Conservation (phyloP, 2,113 vertebrate species). For the Nettapus auritus region DNA sequence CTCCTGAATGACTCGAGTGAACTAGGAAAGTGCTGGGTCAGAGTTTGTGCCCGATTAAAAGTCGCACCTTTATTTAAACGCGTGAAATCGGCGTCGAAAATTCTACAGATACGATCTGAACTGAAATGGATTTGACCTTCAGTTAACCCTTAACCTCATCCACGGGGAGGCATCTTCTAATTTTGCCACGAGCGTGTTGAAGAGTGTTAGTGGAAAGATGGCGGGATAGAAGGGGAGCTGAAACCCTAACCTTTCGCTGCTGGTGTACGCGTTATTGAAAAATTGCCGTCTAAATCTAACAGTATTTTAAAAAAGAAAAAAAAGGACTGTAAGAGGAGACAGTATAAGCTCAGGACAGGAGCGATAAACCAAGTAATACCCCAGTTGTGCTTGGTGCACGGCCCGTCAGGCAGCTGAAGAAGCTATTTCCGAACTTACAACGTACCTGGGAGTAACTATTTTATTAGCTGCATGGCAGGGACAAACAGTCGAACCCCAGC, state of each 20-base stretch:
- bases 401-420: not conserved
- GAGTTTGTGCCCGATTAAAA: not conserved
- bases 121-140: not conserved
- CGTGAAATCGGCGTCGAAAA: not conserved
- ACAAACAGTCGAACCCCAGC: not conserved
- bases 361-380: not conserved
- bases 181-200: not conserved
- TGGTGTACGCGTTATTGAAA: not conserved
- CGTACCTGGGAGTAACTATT: not conserved
- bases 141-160: not conserved
- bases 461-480: not conserved
- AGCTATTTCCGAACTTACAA: not conserved
- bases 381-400: not conserved
- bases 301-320: not conserved
- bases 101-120: not conserved
- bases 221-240: fast-evolving
- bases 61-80: not conserved
- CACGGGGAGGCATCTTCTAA: not conserved
- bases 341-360: not conserved
- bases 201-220: not conserved
- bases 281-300: not conserved
- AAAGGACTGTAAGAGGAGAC: not conserved
- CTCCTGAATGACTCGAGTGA: not conserved
- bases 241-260: not conserved
- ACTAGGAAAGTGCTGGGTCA: not conserved